Conservation (phyloP, 2,888 invertebrate genomes). For the Saturnia pavonia region DNA sequence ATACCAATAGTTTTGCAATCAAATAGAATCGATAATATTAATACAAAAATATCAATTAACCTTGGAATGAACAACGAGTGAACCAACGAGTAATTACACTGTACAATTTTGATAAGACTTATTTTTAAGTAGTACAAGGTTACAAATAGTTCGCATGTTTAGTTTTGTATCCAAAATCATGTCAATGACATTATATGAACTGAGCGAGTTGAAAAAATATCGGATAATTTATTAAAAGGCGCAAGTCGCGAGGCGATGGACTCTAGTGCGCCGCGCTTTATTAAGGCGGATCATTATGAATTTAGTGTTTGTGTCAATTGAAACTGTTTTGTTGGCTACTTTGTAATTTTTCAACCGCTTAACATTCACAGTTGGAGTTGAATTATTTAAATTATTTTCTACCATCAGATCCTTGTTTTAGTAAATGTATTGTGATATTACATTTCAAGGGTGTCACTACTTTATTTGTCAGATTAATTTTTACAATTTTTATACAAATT, state of each 20-base stretch:
- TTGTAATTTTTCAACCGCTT: not conserved
- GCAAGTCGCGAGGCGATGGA: not conserved
- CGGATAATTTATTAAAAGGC: not conserved
- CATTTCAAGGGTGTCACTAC: too few relatives aligned
- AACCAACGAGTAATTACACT: conserved; percentile 3
- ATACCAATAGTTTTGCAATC: conserved; percentile 29
- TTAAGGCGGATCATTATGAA: not conserved
- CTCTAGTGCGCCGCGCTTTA: not conserved
- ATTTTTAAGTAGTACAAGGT: conserved; percentile 64
- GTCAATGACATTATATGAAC: conserved; percentile 52
- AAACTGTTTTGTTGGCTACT: not conserved
- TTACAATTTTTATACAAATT: too few relatives aligned
- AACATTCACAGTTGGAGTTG: not conserved
- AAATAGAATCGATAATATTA: conserved; percentile 20
- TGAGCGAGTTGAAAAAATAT: conserved; percentile 21
- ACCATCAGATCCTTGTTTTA: too few relatives aligned
- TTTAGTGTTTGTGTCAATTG: conserved; percentile 4
- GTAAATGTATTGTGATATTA: too few relatives aligned
- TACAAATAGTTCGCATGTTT: conserved; percentile 49
- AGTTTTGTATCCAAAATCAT: conserved; percentile 54
- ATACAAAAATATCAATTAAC: conserved; percentile 17
- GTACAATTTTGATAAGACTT: conserved; percentile 55
- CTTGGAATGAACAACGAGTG: conserved; percentile 16
- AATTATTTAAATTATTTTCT: too few relatives aligned
- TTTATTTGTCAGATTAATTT: too few relatives aligned